Conservation (phyloP, 2,113 vertebrate species). For the Leptocoma aspasia region DNA sequence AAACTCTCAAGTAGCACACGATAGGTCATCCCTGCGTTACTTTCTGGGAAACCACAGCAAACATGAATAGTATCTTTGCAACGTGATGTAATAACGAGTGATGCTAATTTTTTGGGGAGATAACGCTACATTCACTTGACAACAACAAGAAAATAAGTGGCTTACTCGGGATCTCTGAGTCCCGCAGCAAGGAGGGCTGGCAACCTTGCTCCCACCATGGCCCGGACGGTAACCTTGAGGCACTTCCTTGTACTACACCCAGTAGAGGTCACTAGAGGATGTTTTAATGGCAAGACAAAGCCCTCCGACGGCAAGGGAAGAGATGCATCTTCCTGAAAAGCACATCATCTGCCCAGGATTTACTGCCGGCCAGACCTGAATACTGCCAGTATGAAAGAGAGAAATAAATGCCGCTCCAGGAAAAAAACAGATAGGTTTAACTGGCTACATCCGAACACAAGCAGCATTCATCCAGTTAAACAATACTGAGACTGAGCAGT, state of each 20-base stretch:
- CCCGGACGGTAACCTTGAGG: not conserved
- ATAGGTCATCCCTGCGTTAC: not conserved
- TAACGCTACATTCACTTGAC: not conserved
- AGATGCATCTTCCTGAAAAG: not conserved
- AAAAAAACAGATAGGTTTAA: not conserved
- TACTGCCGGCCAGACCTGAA: not conserved
- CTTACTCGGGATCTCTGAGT: not conserved
- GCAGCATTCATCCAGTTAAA: not conserved
- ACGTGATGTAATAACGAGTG: not conserved
- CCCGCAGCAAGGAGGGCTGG: not conserved
- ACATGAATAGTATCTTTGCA: not conserved
- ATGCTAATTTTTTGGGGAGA: not conserved
- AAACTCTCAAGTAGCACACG: not conserved
- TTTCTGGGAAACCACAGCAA: not conserved
- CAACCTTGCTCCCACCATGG: not conserved
- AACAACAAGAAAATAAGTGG: not conserved
- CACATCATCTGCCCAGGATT: not conserved
- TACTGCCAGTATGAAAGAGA: not conserved
- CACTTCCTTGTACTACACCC: not conserved
- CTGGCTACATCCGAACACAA: not conserved
- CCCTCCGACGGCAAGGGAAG: not conserved
- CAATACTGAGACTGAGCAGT: not conserved
- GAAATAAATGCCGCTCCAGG: not conserved
- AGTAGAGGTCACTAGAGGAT: constrained; percentile 23
- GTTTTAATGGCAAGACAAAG: not conserved